Percentiles rank a stretch among this genome's conserved stretches.
Evolutionary conservation across 2,797 vertebrate genomes (phyloP).

Genomic region (Sarcoramphus papa): DNA sequence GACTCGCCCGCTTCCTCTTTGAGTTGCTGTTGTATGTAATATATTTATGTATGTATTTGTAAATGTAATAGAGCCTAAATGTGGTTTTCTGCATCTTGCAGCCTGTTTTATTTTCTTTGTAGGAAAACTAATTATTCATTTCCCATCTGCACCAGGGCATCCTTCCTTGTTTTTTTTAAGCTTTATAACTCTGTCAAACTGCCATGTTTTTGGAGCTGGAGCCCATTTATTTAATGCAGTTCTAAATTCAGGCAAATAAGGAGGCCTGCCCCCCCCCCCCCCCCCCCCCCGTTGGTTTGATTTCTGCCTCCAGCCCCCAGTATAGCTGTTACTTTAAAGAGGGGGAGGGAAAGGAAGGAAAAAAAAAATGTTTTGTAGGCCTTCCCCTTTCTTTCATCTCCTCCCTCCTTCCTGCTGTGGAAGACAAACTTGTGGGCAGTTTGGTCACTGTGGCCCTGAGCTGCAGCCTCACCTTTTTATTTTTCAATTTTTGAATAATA

Average conservation of each 20-base stretch:
- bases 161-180: not conserved
- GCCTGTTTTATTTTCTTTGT: slow-evolving; percentile 44
- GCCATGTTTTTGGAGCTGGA: not conserved
- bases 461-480: not conserved
- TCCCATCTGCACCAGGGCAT: not conserved
- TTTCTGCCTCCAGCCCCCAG: not conserved
- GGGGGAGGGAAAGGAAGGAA: no score
- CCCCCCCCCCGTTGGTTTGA: not conserved
- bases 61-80: slow-evolving; percentile 93
- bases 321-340: not conserved
- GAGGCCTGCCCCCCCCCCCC: not conserved
- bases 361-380: not conserved
- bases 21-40: slow-evolving; percentile 97
- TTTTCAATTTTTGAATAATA: slow-evolving; percentile 9
- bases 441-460: not conserved
- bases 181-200: not conserved
- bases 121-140: slow-evolving; percentile 25
- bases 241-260: not conserved
- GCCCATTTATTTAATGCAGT: slow-evolving; percentile 24
- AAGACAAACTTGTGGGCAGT: not conserved
- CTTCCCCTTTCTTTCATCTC: not conserved
- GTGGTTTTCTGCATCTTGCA: slow-evolving; percentile 83
- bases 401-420: not conserved
- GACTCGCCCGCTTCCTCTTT: slow-evolving; percentile 85
- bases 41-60: slow-evolving; percentile 99